Evolutionary conservation across 2,888 invertebrate species (phyloP), one percentile per base, ranked within the genome.

Genomic region (Polyommatus iphigenia): DNA sequence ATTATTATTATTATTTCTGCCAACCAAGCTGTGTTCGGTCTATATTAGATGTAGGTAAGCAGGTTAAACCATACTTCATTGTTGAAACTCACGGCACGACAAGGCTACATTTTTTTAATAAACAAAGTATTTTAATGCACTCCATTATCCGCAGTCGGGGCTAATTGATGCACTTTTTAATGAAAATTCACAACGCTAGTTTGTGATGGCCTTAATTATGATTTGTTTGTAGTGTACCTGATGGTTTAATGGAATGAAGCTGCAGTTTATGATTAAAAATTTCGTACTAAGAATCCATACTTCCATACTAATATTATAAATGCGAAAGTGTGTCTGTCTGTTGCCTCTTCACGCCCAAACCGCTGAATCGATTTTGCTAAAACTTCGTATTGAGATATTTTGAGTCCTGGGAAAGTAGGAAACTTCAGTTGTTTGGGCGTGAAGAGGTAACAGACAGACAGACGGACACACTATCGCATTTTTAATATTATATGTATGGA

Each of bases 91-190:
- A 54, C 75, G 75, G 29, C 75, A 75, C 54, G 54, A 75, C 75
- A 75, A 75, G 54, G 75, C 75, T 54, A 54, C 54, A 75, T 75
- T 75, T 75, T 75, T 75, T 75, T 67, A 67, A 67, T 67, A 67
- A 75, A 75, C 75, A 75, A 54, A 29, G 54, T 50, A 54, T 24
- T 75, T 75, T 24, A 50, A 75, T 75, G 18, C 50, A 75, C 54
- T 50, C 15, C 75, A 54, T 13, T 29, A 54, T 54, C 54, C 54
- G 54, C 54, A 75, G n/a, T n/a, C n/a, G n/a, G 18, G n/a, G 41
- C 36, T 36, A 72, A 20, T 72, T 36, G 36, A 72, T 67, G 67
- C 67, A 67, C 67, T 67, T 67, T 67, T 67, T 67, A 67, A 67
- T 67, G 67, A 67, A 67, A 29, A 67, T 67, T 32, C 67, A 67